Evolutionary conservation across 53 echinoderm and acorn worm genomes (phyloP), one percentile per base, ranked within the genome.

Genomic region (Antedon mediterranea): DNA sequence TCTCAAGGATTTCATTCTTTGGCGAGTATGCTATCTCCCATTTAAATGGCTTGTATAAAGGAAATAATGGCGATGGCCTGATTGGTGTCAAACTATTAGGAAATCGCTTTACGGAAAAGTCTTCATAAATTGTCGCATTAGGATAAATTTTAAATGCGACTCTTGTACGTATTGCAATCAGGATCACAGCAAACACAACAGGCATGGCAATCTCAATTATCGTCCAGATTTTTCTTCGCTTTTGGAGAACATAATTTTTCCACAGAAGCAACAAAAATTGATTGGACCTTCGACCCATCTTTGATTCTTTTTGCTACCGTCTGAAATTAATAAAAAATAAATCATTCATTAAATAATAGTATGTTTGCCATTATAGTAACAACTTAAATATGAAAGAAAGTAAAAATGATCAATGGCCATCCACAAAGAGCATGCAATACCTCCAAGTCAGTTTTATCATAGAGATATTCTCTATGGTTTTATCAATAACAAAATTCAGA

Each of bases 191-290:
- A 75, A 85, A 89, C 6, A 88, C 43, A 27, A 91, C 74, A 2
- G 92, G 92, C 43, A 91, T 75, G 14, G 79, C 77, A 43, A 91
- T 88, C 73, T 91, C 92, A 71, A 91, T 86, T 43, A 89, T 37
- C 0, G 89, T 89, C 15, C 81, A 80, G 27, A 91, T 30, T 33
- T 79, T 73, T 27, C 79, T 79, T 18, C 92, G 89, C 20, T 83
- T 86, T 78, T 89, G 88, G 7, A 91, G 86, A 34, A 83, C 72
- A 80, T 78, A 91, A 77, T 91, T 91, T 79, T 91, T 91, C 92
- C 92, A 91, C 32, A 89, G 71, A 4, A 91, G 80, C 20, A 91
- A 81, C 1, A 76, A 73, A 32, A 91, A 80, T 77, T 91, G 92
- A 70, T 78, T 89, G 31, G 74, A 74, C 33, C 77, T 74, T 82